Conservation (phyloP, 2,888 invertebrate species). For the Panopea generosa region DNA sequence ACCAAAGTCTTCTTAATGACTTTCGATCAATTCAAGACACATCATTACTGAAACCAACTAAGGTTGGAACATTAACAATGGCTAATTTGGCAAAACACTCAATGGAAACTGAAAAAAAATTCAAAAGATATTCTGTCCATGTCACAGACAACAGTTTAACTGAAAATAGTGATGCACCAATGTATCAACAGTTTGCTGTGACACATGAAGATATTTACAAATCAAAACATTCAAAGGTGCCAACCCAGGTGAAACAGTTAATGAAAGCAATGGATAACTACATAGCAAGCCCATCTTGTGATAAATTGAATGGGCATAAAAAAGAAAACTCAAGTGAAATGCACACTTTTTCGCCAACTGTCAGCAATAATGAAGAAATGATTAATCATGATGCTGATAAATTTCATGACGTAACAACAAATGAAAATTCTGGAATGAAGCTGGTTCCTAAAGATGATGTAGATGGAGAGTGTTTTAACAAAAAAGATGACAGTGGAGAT, state of each 20-base stretch:
- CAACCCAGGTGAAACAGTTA: constrained; percentile 15
- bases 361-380: background rate
- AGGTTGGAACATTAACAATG: constrained; percentile 12
- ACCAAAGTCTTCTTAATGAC: background rate
- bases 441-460: no score
- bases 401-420: no score
- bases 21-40: background rate
- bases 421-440: no score
- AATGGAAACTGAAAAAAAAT: background rate
- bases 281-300: background rate
- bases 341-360: background rate
- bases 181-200: constrained; percentile 42
- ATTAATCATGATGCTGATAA: background rate
- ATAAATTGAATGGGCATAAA: background rate
- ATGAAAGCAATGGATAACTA: constrained; percentile 15
- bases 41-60: background rate
- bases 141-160: background rate
- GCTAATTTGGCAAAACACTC: constrained; percentile 21
- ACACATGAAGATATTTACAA: constrained; percentile 49
- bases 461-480: no score
- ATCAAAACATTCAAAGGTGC: constrained; percentile 22
- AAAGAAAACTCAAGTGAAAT: background rate
- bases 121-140: background rate
- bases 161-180: constrained; percentile 4
- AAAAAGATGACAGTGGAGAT: no score